phyloP scores from a whole-genome alignment of 2,113 vertebrate species.

The Axis porcinus region DNA sequence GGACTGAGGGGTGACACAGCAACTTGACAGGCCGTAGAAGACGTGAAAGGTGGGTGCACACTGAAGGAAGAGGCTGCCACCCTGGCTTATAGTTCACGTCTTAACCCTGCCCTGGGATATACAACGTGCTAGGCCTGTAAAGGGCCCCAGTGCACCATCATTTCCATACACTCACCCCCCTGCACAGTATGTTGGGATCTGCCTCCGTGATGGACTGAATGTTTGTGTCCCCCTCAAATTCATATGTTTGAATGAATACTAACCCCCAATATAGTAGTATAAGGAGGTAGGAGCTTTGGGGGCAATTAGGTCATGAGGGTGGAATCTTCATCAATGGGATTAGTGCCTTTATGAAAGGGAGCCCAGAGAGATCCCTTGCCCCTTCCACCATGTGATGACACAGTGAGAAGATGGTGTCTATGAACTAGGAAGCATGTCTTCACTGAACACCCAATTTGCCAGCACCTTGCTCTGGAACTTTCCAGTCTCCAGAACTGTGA shows the following conservation, averaged over 20 bases:
- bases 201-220: neutral
- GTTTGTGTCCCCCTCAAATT: neutral
- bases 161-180: neutral
- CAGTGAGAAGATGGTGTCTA: neutral
- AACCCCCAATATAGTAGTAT: neutral
- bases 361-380: neutral
- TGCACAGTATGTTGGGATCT: neutral
- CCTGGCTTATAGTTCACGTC: neutral
- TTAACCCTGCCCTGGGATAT: neutral
- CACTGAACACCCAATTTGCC: neutral
- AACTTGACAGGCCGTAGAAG: neutral
- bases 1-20: neutral
- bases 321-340: neutral
- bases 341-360: neutral
- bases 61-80: neutral
- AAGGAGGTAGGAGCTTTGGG: neutral
- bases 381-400: neutral
- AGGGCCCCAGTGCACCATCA: neutral
- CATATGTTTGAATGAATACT: neutral
- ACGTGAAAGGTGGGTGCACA: neutral
- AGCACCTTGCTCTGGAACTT: neutral
- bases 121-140: neutral
- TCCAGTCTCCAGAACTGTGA: neutral
- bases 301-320: neutral
- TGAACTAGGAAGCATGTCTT: neutral